Percentiles rank a stretch among this genome's conserved stretches.
phyloP scores from a whole-genome alignment of 2,113 vertebrate genomes.

The Apaloderma vittatum region DNA sequence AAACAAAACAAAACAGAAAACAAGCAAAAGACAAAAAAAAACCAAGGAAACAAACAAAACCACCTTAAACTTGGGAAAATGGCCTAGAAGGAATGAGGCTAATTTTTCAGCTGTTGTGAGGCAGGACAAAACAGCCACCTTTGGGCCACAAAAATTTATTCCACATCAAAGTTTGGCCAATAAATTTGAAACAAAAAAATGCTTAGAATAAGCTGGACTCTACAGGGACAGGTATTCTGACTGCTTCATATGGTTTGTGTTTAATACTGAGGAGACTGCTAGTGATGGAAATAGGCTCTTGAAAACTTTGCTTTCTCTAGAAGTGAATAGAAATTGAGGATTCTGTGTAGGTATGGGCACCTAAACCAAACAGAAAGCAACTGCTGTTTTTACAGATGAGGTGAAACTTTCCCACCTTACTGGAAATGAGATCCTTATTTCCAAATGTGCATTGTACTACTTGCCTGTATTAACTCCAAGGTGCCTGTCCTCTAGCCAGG shows the following conservation, averaged over 20 bases:
- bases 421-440: background rate
- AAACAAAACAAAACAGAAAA: background rate
- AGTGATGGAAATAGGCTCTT: background rate
- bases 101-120: background rate
- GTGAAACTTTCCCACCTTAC: background rate
- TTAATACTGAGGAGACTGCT: background rate
- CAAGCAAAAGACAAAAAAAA: background rate
- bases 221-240: background rate
- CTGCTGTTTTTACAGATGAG: background rate
- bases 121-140: background rate
- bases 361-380: background rate
- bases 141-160: background rate
- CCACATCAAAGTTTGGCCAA: background rate
- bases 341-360: background rate
- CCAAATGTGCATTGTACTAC: background rate
- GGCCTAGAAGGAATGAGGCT: background rate
- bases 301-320: background rate
- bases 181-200: background rate
- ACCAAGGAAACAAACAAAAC: background rate
- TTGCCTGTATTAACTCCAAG: background rate
- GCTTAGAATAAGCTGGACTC: background rate
- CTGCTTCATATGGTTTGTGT: background rate
- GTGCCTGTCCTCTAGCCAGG: background rate
- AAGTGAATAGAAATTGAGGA: background rate
- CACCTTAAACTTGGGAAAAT: background rate